Base-by-base conservation (phyloP, 2,888 invertebrate genomes). In the Cotesia congregata region DNA sequence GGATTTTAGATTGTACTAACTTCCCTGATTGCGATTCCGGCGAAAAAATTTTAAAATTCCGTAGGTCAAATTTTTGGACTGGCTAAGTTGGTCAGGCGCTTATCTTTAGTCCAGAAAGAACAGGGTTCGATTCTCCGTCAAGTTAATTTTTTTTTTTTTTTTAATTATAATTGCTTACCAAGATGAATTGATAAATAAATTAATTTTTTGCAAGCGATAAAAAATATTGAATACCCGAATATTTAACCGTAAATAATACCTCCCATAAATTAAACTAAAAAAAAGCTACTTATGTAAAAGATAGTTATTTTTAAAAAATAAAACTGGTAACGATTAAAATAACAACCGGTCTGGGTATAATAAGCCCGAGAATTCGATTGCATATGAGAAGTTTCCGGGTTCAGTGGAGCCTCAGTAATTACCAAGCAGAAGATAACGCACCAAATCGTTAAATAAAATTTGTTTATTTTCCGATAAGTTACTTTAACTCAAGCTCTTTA, bases 381-480 rank as follows among this genome's bases (percentile, higher is more conserved):
- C 50, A 50, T 50, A 7, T 12, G 30, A 12, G n/a, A 17, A 40
- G 40, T 68, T 68, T 38, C 68, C 68, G 64, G 64, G 64, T 68
- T 68, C 41, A 41, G 15, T 41, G 41, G 40, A 40, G 39, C 40
- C 15, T 68, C 65, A 38, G 4, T 50, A 50, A 50, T 50, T 50
- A 4, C 50, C 50, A 7, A 30, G 30, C 30, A 30, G 30, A 30
- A 50, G 50, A 50, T 50, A 50, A 50, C 50, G 50, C 50, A 50
- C 50, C 6, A 17, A 60, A 67, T 67, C 64, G 50, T 74, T 59
- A 74, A 74, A 74, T 74, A 67, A 6, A 50, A 67, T 67, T 38
- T 39, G 20, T 30, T 67, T n/a, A 15, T 41, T 50, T 50, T 12
- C 50, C 50, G 50, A 50, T 50, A 50, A 50, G 50, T 50, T 50